Evolutionary conservation across 92 coral and sea anemone genomes (phyloP).

Genomic region (Parazoanthus darwini): DNA sequence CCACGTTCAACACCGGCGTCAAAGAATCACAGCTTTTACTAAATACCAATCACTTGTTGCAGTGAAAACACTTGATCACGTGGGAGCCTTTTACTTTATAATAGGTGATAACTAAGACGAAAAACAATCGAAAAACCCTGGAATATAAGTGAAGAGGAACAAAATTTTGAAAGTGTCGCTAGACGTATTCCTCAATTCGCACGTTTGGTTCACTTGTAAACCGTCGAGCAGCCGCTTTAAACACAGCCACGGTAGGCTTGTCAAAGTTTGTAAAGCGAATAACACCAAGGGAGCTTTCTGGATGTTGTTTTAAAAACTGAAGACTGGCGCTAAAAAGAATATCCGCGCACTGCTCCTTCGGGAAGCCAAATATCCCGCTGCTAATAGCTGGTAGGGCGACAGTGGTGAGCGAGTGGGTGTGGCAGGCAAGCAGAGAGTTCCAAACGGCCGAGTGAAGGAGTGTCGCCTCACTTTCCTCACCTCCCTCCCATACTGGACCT

Average conservation of each 20-base stretch:
- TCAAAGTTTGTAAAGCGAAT: slow-evolving; percentile 88
- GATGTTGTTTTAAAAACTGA: slow-evolving; percentile 57
- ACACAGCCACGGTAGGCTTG: slow-evolving; percentile 68
- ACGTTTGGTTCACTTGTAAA: slow-evolving; percentile 58
- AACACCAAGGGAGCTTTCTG: slow-evolving; percentile 56
- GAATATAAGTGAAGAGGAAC: not conserved
- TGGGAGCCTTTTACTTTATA: no score
- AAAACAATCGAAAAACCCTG: not conserved
- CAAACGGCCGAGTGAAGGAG: slow-evolving; percentile 59
- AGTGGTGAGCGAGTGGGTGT: slow-evolving; percentile 51
- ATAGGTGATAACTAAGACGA: no score
- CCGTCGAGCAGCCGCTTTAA: slow-evolving; percentile 48
- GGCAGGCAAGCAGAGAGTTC: slow-evolving; percentile 66
- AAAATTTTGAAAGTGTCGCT: not conserved
- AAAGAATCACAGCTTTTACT: no score
- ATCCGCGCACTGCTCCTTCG: slow-evolving; percentile 81
- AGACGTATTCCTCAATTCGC: slow-evolving; percentile 53
- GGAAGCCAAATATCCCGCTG: slow-evolving; percentile 95
- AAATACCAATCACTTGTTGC: no score
- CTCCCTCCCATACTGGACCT: slow-evolving; percentile 93
- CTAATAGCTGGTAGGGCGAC: slow-evolving; percentile 92
- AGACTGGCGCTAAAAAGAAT: slow-evolving; percentile 65
- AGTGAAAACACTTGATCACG: no score
- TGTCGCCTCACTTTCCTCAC: slow-evolving; percentile 57
- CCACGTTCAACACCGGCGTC: no score